phyloP scores from a whole-genome alignment of 2,888 invertebrate species.

The Miltochrista miniata region DNA sequence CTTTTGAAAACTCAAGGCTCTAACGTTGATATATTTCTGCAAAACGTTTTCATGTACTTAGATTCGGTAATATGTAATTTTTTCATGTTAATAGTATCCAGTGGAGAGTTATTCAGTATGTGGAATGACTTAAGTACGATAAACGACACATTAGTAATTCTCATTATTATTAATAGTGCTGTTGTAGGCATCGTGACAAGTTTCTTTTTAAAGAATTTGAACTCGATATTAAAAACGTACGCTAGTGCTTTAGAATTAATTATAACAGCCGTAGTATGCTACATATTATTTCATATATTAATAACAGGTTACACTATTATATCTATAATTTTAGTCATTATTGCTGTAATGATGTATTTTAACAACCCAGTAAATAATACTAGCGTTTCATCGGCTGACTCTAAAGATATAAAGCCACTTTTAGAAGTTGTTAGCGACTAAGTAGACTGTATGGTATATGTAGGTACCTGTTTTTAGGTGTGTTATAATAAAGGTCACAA shows the following conservation, averaged over 20 bases:
- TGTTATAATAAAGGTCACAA: too few relatives aligned
- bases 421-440: constrained; percentile 48
- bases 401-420: constrained; percentile 57
- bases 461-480: too few relatives aligned
- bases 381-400: constrained; percentile 22
- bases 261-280: constrained; percentile 95
- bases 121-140: constrained; percentile 84
- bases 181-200: constrained; percentile 96
- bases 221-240: constrained; percentile 97
- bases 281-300: constrained; percentile 92
- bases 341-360: constrained; percentile 93
- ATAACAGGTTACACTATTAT: constrained; percentile 92
- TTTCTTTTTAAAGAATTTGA: constrained; percentile 95
- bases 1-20: constrained; percentile 93
- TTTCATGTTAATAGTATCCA: constrained; percentile 85
- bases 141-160: constrained; percentile 87
- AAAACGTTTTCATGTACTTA: constrained; percentile 97
- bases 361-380: constrained; percentile 92
- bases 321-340: constrained; percentile 92
- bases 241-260: constrained; percentile 96
- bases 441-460: not conserved
- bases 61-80: constrained; percentile 97
- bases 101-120: constrained; percentile 86
- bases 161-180: constrained; percentile 95
- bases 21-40: constrained; percentile 94